Evolutionary conservation across 2,888 invertebrate genomes (phyloP), one percentile per base, ranked within the genome.

Genomic region (Athalia circularis): DNA sequence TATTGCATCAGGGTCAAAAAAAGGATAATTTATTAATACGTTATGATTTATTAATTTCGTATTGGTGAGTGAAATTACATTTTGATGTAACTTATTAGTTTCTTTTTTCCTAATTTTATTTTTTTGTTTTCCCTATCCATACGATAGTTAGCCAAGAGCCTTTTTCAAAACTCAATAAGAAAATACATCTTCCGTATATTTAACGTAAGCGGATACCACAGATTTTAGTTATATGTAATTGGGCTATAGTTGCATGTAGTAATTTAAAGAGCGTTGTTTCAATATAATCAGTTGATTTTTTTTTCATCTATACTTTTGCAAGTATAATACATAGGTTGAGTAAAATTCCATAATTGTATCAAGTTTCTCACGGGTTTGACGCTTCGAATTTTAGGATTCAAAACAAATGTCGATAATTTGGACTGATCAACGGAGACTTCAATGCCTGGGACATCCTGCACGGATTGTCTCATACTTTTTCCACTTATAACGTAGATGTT

Each of bases 51-150:
- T 87, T 87, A 85, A 85, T 86, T 87, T 86, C 86, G 84, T 86
- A 88, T 86, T 85, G 86, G 84, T 86, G 86, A 87, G 86, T 87
- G 87, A 85, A 67, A 87, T 87, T 87, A 87, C 86, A 88, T 82
- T 85, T 84, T 80, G 80, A 83, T 50, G 47, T 85, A 87, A 87
- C 84, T 84, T 83, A 87, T 87, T 81, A 84, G 83, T 86, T 82
- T 82, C 2, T 29, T 29, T 29, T 29, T 29, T 29, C 2, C 29
- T 29, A 29, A 29, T 29, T 29, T 29, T 29, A 29, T 29, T 29
- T 29, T 29, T 2, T 29, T 29, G 29, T 29, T 29, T 29, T 29
- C 29, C 29, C 0, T 29, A 84, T 68, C n/a, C 15, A 62, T 43
- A 57, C 54, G 68, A 68, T 29, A 68, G 70, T 83, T 82, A 80